These are phyloP conservation scores for Melanostoma mellinum DNA, from an alignment of 2,888 invertebrate genomes.

Conservation along the genomic window DNA sequence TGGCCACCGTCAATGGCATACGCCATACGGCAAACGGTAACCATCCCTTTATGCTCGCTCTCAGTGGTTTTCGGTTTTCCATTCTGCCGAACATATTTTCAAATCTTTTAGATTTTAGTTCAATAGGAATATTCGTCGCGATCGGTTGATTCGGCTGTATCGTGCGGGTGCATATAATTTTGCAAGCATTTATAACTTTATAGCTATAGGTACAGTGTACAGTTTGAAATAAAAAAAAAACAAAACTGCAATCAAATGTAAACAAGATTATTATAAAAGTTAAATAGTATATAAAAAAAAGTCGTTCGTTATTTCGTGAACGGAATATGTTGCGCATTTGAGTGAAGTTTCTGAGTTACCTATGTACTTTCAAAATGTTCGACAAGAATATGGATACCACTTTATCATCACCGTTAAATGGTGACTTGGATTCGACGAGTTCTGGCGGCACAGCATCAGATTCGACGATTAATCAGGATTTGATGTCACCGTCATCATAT, in stretches of 20 bases:
- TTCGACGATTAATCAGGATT: slow-evolving; percentile 79
- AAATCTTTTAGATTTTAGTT: slow-evolving; percentile 49
- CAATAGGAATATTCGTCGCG: slow-evolving; percentile 60
- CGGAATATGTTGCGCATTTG: slow-evolving; percentile 10
- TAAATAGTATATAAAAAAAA: background rate
- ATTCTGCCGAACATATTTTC: slow-evolving; percentile 2
- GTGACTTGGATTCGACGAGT: slow-evolving; percentile 81
- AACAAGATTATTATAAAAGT: background rate
- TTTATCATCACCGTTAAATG: slow-evolving; percentile 79
- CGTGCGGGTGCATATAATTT: background rate
- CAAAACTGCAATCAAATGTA: background rate
- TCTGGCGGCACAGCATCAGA: slow-evolving; percentile 81
- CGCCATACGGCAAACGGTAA: background rate
- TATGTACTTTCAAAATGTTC: slow-evolving; percentile 76
- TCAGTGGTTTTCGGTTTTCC: background rate
- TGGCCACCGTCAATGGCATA: background rate
- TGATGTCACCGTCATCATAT: slow-evolving; percentile 79
- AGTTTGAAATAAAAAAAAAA: background rate
- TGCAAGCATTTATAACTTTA: background rate
- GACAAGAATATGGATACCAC: slow-evolving; percentile 80
- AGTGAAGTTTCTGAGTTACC: slow-evolving; percentile 1
- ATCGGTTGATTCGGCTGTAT: slow-evolving; percentile 48
- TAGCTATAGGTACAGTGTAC: background rate
- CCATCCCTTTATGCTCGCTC: slow-evolving; percentile 54
- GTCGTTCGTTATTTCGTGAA: background rate